Percentiles rank a stretch among this genome's conserved stretches.
These are phyloP conservation scores for Myrmecobius fasciatus DNA, from an alignment of 2,113 vertebrate genomes.

Conservation along the genomic window DNA sequence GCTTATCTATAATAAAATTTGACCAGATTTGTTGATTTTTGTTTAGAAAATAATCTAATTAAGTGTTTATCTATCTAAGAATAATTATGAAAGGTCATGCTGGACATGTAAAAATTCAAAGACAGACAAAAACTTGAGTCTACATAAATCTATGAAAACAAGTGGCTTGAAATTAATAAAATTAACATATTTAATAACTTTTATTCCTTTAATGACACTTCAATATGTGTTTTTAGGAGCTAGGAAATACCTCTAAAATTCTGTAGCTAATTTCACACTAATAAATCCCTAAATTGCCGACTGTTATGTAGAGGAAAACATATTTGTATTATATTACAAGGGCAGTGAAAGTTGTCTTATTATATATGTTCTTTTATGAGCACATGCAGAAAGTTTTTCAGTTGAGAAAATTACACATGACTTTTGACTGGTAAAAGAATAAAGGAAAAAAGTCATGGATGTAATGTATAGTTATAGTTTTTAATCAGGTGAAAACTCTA, in stretches of 20 bases:
- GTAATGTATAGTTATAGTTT: neutral
- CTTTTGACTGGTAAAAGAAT: slow-evolving; percentile 15
- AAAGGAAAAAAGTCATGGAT: slow-evolving; percentile 27
- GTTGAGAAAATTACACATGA: neutral
- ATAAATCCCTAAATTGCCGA: slow-evolving; percentile 28
- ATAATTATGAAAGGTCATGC: neutral
- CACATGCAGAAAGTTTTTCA: neutral
- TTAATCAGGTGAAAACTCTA: neutral
- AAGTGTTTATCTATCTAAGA: neutral
- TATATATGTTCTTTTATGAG: slow-evolving; percentile 33
- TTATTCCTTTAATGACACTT: neutral
- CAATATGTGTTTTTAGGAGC: slow-evolving; percentile 6
- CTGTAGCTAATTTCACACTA: slow-evolving; percentile 61
- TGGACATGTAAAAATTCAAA: neutral
- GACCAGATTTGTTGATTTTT: slow-evolving; percentile 32
- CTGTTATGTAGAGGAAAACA: neutral
- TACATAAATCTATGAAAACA: neutral
- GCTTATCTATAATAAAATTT: neutral
- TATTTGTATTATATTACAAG: slow-evolving; percentile 3
- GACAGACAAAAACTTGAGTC: neutral
- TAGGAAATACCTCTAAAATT: slow-evolving; percentile 46
- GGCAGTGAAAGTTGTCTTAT: slow-evolving; percentile 13
- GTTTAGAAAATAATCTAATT: slow-evolving; percentile 36
- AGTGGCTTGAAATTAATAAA: slow-evolving; percentile 19
- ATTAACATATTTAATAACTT: slow-evolving; percentile 12